Conservation (phyloP, 2,113 vertebrate genomes). For the Vimba vimba region DNA sequence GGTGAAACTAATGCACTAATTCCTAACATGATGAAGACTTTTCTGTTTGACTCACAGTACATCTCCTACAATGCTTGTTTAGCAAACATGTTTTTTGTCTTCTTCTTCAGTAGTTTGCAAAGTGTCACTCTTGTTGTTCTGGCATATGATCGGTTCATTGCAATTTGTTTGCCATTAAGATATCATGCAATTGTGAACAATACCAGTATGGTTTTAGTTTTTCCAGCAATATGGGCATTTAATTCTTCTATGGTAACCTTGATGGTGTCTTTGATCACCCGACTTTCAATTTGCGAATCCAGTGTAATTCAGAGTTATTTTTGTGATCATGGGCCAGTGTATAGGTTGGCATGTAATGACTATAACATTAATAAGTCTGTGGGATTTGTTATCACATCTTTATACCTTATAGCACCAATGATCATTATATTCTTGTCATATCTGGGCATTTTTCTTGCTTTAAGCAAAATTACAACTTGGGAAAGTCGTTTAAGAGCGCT, state of each 20-base stretch:
- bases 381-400: neutral
- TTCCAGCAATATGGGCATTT: conserved; percentile 61
- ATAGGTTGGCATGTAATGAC: conserved; percentile 56
- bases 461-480: conserved; percentile 56
- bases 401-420: conserved; percentile 51
- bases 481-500: conserved; percentile 48
- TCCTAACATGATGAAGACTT: conserved; percentile 71
- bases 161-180: conserved; percentile 70
- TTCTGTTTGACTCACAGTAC: conserved; percentile 64
- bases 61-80: conserved; percentile 69
- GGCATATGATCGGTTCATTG: conserved; percentile 72
- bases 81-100: conserved; percentile 72
- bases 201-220: conserved; percentile 63
- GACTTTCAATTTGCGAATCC: conserved; percentile 66
- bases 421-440: conserved; percentile 49
- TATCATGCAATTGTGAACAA: conserved; percentile 60
- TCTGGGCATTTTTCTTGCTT: conserved; percentile 40
- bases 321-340: conserved; percentile 60
- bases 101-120: conserved; percentile 65
- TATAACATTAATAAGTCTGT: conserved; percentile 42
- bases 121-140: conserved; percentile 62
- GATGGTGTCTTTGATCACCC: conserved; percentile 58
- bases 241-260: neutral
- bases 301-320: conserved; percentile 56
- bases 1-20: conserved; percentile 67